Evolutionary conservation across 2,888 invertebrate species (phyloP).

Genomic region (Zaprionus obscuricornis): DNA sequence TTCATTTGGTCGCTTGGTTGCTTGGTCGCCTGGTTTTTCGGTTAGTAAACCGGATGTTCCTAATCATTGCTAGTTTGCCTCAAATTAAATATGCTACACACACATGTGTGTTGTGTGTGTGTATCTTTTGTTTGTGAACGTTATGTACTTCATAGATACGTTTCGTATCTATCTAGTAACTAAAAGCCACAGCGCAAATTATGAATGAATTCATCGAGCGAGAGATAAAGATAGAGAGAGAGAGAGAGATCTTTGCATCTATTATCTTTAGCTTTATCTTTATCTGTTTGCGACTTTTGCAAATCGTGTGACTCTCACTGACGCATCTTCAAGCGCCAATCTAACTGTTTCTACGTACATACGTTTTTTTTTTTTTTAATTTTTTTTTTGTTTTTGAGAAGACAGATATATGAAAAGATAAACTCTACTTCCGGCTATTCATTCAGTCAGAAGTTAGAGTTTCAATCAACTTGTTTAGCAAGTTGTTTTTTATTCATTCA

Average conservation of each 20-base stretch:
- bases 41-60: slow-evolving; percentile 84
- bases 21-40: slow-evolving; percentile 76
- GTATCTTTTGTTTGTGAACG: slow-evolving; percentile 70
- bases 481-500: slow-evolving; percentile 57
- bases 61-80: slow-evolving; percentile 83
- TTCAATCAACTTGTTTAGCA: slow-evolving; percentile 48
- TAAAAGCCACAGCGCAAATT: slow-evolving; percentile 57
- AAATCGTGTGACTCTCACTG: slow-evolving; percentile 36
- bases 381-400: too few relatives aligned
- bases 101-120: slow-evolving; percentile 15
- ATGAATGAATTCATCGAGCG: slow-evolving; percentile 59
- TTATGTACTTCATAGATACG: slow-evolving; percentile 59
- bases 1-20: too few relatives aligned
- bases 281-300: background rate
- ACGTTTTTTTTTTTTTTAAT: background rate
- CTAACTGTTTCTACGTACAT: slow-evolving; percentile 38
- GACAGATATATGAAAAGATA: slow-evolving; percentile 22
- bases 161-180: background rate
- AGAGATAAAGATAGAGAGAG: too few relatives aligned
- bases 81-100: slow-evolving; percentile 81
- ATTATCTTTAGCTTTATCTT: slow-evolving; percentile 16
- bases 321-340: slow-evolving; percentile 45
- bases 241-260: slow-evolving; percentile 5
- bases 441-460: slow-evolving; percentile 18
- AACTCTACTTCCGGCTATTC: slow-evolving; percentile 41